Conservation (phyloP, 2,113 vertebrate species). For the Prionailurus viverrinus region DNA sequence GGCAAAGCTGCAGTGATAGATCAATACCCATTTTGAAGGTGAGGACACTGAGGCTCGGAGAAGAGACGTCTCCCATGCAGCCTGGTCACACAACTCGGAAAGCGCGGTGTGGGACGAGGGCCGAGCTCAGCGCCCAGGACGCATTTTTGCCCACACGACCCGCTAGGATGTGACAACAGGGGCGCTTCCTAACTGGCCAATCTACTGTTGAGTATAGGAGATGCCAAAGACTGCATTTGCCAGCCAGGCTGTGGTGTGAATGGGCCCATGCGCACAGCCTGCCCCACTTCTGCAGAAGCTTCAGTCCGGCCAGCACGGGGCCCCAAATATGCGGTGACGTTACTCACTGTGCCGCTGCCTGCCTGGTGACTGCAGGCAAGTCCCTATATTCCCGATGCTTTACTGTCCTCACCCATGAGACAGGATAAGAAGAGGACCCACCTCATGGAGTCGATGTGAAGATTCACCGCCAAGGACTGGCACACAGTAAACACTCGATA, state of each 20-base stretch:
- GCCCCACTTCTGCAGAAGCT: background rate
- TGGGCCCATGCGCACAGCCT: rapidly evolving
- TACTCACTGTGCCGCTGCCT: background rate
- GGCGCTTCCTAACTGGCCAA: background rate
- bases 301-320: too few relatives aligned
- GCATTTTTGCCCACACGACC: background rate
- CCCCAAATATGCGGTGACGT: background rate
- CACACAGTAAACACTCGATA: too few relatives aligned
- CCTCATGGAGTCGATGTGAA: background rate
- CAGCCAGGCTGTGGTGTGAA: background rate
- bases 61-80: background rate
- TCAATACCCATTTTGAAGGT: background rate
- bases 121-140: rapidly evolving
- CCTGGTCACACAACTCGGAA: background rate
- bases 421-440: background rate
- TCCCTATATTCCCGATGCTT: background rate
- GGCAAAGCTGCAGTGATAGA: background rate
- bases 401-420: background rate
- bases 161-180: rapidly evolving
- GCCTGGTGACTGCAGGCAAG: background rate
- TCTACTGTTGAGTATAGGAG: too few relatives aligned
- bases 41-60: background rate
- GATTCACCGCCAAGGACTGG: background rate
- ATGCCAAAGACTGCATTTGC: background rate
- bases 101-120: background rate